Conservation (phyloP, 2,888 invertebrate species). For the Athalia rosae region DNA sequence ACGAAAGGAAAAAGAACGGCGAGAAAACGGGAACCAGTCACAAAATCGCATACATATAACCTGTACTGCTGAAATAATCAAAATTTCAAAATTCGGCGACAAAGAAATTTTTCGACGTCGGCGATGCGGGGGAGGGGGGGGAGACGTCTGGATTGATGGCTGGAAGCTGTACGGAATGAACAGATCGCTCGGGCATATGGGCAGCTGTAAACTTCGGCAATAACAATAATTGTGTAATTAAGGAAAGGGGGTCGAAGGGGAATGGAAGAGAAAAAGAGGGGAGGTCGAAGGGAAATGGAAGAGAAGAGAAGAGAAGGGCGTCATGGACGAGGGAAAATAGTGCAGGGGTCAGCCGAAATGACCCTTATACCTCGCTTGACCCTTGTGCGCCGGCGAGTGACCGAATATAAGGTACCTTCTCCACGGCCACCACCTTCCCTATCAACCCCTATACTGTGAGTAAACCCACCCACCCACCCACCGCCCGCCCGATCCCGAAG, state of each 20-base stretch:
- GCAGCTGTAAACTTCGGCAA: constrained; percentile 67
- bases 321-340: constrained; percentile 49
- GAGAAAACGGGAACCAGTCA: background rate
- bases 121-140: background rate
- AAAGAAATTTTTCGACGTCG: background rate
- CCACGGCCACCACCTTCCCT: too few species aligned
- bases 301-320: constrained; percentile 51
- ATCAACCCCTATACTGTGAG: constrained; percentile 1
- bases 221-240: constrained; percentile 72
- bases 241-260: constrained; percentile 54
- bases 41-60: too few species aligned
- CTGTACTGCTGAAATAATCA: too few species aligned
- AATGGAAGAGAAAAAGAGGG: too few species aligned
- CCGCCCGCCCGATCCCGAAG: background rate
- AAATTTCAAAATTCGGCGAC: background rate
- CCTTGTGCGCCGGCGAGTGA: constrained; percentile 57
- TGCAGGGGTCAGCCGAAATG: constrained; percentile 61
- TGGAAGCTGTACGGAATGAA: constrained; percentile 19
- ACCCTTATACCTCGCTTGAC: constrained; percentile 63
- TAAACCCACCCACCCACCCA: constrained; percentile 21
- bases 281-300: too few species aligned
- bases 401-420: constrained; percentile 18
- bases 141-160: background rate
- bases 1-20: too few species aligned
- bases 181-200: constrained; percentile 46